Conservation (phyloP, 2,113 vertebrate genomes). For the Pavo muticus region DNA sequence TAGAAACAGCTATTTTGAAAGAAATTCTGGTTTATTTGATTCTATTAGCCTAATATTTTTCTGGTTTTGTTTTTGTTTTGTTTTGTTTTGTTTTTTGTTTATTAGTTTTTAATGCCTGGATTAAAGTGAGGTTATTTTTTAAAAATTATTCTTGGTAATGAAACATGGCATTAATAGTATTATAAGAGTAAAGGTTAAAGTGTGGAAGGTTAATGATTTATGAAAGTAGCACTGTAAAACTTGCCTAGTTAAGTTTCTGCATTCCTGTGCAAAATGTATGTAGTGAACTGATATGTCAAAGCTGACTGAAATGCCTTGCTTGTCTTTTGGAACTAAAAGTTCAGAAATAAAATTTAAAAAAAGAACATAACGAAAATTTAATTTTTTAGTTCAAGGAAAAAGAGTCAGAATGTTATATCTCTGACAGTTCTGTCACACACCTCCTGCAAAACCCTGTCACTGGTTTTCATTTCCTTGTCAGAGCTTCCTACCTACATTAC, state of each 20-base stretch:
- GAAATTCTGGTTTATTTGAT: background rate
- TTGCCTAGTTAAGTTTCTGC: background rate
- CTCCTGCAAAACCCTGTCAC: background rate
- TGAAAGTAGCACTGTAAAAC: background rate
- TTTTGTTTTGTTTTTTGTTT: background rate
- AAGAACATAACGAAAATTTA: background rate
- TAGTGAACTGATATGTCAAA: background rate
- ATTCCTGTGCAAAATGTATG: background rate
- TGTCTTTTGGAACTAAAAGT: background rate
- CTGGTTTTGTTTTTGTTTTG: background rate
- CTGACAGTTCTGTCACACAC: rapidly evolving
- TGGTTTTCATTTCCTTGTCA: background rate
- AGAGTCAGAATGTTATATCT: background rate
- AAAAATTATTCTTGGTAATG: background rate
- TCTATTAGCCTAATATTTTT: background rate
- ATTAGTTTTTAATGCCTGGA: background rate
- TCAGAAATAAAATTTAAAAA: background rate
- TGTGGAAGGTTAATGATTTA: background rate
- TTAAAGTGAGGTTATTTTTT: background rate
- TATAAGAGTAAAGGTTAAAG: background rate
- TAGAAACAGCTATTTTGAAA: background rate
- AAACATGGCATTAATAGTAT: background rate
- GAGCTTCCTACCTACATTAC: background rate
- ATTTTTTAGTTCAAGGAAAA: background rate
- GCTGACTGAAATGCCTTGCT: background rate